Conservation (phyloP, 2,113 vertebrate genomes). For the Mormyrus lacerda region DNA sequence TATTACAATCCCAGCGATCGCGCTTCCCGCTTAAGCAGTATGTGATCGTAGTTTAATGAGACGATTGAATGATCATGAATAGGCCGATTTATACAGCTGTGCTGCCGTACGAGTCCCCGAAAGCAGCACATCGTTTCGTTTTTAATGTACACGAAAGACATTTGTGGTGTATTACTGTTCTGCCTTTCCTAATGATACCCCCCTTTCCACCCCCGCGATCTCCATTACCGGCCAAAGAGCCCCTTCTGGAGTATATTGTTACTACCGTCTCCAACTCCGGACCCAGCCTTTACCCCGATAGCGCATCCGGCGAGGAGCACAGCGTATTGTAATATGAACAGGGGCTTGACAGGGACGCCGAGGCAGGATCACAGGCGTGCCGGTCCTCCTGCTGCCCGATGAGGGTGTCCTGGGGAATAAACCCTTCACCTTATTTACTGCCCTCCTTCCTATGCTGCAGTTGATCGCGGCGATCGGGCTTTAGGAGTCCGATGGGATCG, state of each 20-base stretch:
- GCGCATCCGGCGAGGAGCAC: background rate
- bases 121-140: background rate
- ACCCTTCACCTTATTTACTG: background rate
- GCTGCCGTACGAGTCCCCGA: background rate
- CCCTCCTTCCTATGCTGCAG: background rate
- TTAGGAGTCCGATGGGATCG: background rate
- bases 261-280: background rate
- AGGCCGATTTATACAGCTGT: background rate
- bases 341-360: background rate
- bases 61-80: background rate
- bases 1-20: background rate
- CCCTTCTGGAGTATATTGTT: background rate
- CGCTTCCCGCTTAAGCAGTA: background rate
- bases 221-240: background rate
- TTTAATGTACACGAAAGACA: background rate
- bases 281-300: background rate
- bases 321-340: background rate
- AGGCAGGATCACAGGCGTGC: background rate
- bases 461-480: background rate
- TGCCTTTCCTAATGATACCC: background rate
- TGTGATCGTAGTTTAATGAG: background rate
- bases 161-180: background rate
- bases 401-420: background rate
- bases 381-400: background rate
- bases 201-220: background rate